A percentile compares a stretch with the other conserved stretches of the same genome.
phyloP scores from a whole-genome alignment of 2,888 invertebrate species.

The Mechanitis messenoides region DNA sequence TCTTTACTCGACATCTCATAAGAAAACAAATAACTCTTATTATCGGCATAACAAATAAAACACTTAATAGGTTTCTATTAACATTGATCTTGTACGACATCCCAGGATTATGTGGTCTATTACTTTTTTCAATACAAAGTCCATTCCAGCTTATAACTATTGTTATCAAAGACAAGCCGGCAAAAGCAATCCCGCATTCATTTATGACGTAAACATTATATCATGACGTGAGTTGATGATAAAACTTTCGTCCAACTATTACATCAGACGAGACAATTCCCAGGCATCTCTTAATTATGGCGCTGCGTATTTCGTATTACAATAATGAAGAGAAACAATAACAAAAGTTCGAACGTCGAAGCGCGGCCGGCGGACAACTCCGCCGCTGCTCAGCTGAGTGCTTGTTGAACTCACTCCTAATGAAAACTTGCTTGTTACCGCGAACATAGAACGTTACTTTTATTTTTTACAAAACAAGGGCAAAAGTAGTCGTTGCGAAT shows the following conservation, averaged over 20 bases:
- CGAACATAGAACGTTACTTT: constrained; percentile 57
- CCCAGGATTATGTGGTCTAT: constrained; percentile 37
- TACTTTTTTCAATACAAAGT: constrained; percentile 45
- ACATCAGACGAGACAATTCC: constrained; percentile 64
- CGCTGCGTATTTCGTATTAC: constrained; percentile 72
- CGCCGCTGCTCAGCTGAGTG: constrained; percentile 67
- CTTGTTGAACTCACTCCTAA: constrained; percentile 66
- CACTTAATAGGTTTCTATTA: constrained; percentile 53
- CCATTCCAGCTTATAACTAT: constrained; percentile 49
- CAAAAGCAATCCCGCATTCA: constrained; percentile 55
- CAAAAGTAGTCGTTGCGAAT: constrained; percentile 42
- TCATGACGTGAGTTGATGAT: constrained; percentile 56
- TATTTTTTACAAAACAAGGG: constrained; percentile 50
- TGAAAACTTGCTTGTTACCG: constrained; percentile 70
- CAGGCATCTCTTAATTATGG: constrained; percentile 72
- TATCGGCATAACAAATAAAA: constrained; percentile 36
- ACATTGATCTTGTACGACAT: constrained; percentile 42
- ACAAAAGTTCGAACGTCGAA: constrained; percentile 70
- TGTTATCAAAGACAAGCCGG: constrained; percentile 52
- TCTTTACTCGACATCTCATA: constrained; percentile 5
- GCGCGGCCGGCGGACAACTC: constrained; percentile 60
- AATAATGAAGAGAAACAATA: constrained; percentile 75
- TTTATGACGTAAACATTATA: constrained; percentile 61
- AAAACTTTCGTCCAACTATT: constrained; percentile 64
- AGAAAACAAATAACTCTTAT: constrained; percentile 2